A percentile compares a stretch with the other conserved stretches of the same genome.
These are phyloP conservation scores for Molorchus minor DNA, from an alignment of 2,888 invertebrate species.

Conservation along the genomic window DNA sequence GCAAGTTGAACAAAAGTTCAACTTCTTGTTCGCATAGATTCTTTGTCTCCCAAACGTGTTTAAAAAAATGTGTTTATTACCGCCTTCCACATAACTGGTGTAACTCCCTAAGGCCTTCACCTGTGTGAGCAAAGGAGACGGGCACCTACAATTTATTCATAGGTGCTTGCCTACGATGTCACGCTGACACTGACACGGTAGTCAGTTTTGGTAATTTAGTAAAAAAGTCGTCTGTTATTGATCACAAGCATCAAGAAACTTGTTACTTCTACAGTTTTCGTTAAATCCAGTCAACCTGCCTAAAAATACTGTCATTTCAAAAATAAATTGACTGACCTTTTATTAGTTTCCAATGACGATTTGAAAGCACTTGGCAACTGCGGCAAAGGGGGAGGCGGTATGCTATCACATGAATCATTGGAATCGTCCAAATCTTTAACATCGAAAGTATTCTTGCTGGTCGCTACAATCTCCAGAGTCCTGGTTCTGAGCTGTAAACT, in stretches of 20 bases:
- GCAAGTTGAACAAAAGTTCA: no score
- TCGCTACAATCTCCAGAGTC: slow-evolving; percentile 78
- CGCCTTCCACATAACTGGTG: background rate
- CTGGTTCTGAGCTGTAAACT: slow-evolving; percentile 67
- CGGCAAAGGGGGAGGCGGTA: slow-evolving; percentile 72
- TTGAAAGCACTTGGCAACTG: slow-evolving; percentile 67
- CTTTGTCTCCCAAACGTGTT: no score
- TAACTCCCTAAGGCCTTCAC: background rate
- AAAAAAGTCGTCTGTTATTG: no score
- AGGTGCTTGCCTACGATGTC: no score
- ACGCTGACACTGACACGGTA: no score
- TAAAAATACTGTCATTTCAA: no score
- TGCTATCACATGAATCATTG: slow-evolving; percentile 67
- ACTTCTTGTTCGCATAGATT: no score
- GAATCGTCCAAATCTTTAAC: slow-evolving; percentile 71
- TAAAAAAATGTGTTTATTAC: background rate
- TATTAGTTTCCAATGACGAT: slow-evolving; percentile 40
- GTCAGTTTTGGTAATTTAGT: no score
- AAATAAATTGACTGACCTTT: slow-evolving; percentile 42
- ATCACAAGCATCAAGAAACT: no score
- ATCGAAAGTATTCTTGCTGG: slow-evolving; percentile 79
- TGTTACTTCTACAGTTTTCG: no score
- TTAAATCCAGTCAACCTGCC: no score
- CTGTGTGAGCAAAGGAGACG: background rate
- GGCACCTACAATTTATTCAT: background rate